phyloP scores from a whole-genome alignment of 2,888 invertebrate genomes.

The Drosophila fulvimacula region DNA sequence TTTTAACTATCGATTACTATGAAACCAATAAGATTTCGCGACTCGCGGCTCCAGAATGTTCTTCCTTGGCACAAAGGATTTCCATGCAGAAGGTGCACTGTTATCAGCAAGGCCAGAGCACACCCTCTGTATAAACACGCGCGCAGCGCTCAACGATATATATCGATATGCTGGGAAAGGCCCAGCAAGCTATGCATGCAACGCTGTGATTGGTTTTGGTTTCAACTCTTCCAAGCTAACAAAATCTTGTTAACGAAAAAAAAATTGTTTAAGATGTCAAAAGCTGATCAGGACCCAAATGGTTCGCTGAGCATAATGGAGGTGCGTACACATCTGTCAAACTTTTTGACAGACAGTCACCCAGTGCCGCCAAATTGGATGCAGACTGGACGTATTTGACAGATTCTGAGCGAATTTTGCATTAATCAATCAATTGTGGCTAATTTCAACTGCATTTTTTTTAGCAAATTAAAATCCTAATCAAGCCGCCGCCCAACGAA shows the following conservation, averaged over 20 bases:
- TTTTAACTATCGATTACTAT: neutral
- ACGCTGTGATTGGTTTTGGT: slow-evolving; percentile 60
- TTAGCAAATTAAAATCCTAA: slow-evolving; percentile 94
- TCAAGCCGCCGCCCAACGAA: slow-evolving; percentile 95
- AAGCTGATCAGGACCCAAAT: slow-evolving; percentile 91
- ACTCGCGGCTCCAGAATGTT: neutral
- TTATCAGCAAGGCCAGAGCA: neutral
- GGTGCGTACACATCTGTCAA: slow-evolving; percentile 86
- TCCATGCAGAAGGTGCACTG: neutral
- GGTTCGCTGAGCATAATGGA: slow-evolving; percentile 94
- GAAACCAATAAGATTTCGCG: neutral
- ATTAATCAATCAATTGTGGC: slow-evolving; percentile 8
- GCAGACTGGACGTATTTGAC: slow-evolving; percentile 27
- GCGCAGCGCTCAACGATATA: slow-evolving; percentile 2
- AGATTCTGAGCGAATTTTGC: slow-evolving; percentile 9
- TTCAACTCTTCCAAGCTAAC: slow-evolving; percentile 56
- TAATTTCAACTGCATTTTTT: neutral
- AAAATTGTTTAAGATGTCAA: slow-evolving; percentile 85
- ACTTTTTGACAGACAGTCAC: neutral
- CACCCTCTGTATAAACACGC: neutral
- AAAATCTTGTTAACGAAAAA: slow-evolving; percentile 42
- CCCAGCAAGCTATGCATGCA: slow-evolving; percentile 36
- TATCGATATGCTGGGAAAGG: slow-evolving; percentile 33
- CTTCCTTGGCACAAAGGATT: too few species aligned
- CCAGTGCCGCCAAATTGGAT: slow-evolving; percentile 2